Base-by-base conservation (phyloP, 2,113 vertebrate genomes). In the Narcine bancroftii region DNA sequence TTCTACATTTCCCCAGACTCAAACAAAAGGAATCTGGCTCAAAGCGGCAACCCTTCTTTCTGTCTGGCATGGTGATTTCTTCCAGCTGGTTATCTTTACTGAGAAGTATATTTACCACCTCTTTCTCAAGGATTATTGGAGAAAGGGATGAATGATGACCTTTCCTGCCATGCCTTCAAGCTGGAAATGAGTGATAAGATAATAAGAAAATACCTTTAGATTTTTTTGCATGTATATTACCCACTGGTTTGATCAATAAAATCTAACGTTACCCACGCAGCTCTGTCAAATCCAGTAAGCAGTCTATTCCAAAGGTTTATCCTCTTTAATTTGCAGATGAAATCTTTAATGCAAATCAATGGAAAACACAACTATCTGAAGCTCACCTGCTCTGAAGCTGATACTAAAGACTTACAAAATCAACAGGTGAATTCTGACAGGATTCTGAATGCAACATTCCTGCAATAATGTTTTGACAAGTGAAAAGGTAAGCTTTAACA, bases 311-410 rank as follows among this genome's bases (percentile, higher is more conserved):
- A 42, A 42, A 10, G n/a, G 17, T 87, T 69, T 91, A 6, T 69
- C 60, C 85, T 89, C 83, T 91, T 91, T 69, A 42, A 66, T 36
- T 66, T 91, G 45, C 19, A 91, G 87, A 45, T 91, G 60, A 63
- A 45, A 69, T 1, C n/a, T 63, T 42, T 63, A 15, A n/a, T 45
- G 24, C n/a, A 87, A n/a, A 91, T 11, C 10, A 91, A 69, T 42
- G 13, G 60, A 66, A 39, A 66, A 65, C 3, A 3, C 36, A 42
- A 36, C 29, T 66, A 91, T 19, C 81, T 36, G 42, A 91, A 66
- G 1, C 56, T 89, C n/a, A 4, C 39, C 39, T 69, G 36, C 11
- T 69, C 60, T 63, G 81, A n/a, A 87, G 29, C 33, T 63, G 36
- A 45, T 69, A 11, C 21, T 42, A 45, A 91, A 29, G 24, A 45